Evolutionary conservation across 2,888 invertebrate species (phyloP).

Genomic region (Apomyelois bistriatella): DNA sequence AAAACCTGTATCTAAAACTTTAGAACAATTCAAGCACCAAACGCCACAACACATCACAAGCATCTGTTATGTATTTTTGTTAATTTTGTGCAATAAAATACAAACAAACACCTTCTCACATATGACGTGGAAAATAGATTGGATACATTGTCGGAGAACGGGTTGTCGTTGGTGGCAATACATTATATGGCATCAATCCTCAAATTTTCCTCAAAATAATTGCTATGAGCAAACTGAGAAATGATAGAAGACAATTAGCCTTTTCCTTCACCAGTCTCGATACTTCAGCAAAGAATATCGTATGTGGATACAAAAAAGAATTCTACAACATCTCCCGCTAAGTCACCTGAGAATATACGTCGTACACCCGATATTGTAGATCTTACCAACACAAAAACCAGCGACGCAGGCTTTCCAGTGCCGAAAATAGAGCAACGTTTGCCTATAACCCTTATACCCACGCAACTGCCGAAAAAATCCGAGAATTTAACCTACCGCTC

Average conservation of each 20-base stretch:
- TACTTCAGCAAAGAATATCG: constrained; percentile 62
- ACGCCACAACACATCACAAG: too few relatives aligned
- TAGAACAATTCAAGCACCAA: constrained; percentile 52
- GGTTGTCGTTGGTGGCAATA: too few relatives aligned
- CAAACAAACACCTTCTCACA: too few relatives aligned
- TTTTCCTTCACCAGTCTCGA: constrained; percentile 51
- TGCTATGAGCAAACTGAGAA: constrained; percentile 58
- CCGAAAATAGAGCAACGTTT: constrained; percentile 45
- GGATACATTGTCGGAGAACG: too few relatives aligned
- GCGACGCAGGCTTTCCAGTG: constrained; percentile 61
- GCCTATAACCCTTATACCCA: constrained; percentile 61
- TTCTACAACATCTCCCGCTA: constrained; percentile 39
- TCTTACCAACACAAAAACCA: constrained; percentile 73
- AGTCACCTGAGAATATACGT: constrained; percentile 47
- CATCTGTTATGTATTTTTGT: too few relatives aligned
- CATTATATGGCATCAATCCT: constrained; percentile 70
- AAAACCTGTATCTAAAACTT: constrained; percentile 61
- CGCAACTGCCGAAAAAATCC: constrained; percentile 86
- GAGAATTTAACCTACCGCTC: constrained; percentile 84
- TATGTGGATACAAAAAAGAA: constrained; percentile 45
- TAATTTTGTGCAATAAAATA: too few relatives aligned
- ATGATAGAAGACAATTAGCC: constrained; percentile 42
- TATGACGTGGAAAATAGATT: too few relatives aligned
- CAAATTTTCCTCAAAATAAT: constrained; percentile 72
- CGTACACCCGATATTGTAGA: constrained; percentile 77